Evolutionary conservation across 2,113 vertebrate genomes (phyloP).

Genomic region (Catharus fuscescens): DNA sequence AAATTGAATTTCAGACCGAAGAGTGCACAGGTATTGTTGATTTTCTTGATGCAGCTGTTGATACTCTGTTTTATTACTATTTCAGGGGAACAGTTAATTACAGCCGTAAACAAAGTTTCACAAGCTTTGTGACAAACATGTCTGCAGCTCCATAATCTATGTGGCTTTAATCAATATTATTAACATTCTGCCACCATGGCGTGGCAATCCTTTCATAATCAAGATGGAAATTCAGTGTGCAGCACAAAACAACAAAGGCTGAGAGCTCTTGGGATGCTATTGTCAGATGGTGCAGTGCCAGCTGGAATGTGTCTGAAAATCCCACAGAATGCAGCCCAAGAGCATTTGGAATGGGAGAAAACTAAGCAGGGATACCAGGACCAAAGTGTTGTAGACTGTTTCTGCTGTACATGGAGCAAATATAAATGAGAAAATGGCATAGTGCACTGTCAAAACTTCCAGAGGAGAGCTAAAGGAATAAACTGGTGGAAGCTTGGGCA

Average conservation of each 20-base stretch:
- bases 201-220: constrained; percentile 56
- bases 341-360: background rate
- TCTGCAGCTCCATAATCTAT: constrained; percentile 17
- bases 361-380: background rate
- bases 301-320: background rate
- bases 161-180: constrained; percentile 57
- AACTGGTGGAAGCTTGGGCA: background rate
- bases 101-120: constrained; percentile 40
- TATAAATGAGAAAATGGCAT: background rate
- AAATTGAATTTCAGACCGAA: background rate
- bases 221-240: constrained; percentile 27
- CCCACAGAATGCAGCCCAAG: background rate
- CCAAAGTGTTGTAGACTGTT: background rate
- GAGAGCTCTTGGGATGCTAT: background rate
- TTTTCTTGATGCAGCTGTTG: constrained; percentile 14
- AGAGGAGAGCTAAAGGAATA: background rate
- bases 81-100: constrained; percentile 28
- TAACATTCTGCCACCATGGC: constrained; percentile 56
- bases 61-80: constrained; percentile 24
- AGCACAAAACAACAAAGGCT: background rate
- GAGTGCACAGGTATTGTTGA: background rate
- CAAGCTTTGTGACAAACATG: constrained; percentile 42
- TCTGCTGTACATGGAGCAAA: background rate
- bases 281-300: background rate
- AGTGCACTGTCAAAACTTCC: background rate